Base-by-base conservation (phyloP, 2,113 vertebrate genomes). In the Elgaria multicarinata region DNA sequence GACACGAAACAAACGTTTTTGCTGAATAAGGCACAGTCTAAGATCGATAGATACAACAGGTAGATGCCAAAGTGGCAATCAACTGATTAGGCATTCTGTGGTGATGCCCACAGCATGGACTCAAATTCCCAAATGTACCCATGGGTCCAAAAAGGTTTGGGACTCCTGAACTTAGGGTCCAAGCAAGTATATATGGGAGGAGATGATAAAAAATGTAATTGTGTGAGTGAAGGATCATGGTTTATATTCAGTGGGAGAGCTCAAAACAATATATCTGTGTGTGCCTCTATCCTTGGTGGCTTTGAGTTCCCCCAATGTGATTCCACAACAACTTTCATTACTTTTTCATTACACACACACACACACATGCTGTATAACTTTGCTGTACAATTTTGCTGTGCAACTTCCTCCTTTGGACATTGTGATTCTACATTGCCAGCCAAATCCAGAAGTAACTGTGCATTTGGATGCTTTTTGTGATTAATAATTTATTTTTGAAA, bases 401-500 rank as follows among this genome's bases (percentile, higher is more conserved):
- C 28, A 7, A 42, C 39, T 85, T 85, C 72, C 9, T 75, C 71
- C n/a, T 72, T 44, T 75, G 71, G 36, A 62, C 18, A 31, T 39
- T 12, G 53, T 39, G 44, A 71, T 85, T 71, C 46, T 85, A 31
- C 12, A 71, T 33, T 62, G 39, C 72, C 42, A 22, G 66, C 77
- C 66, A 67, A 72, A 82, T 22, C 28, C 53, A 88, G 36, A 82
- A 81, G 39, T 72, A 42, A 62, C 36, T 39, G 31, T 88, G 46
- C 78, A 46, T 58, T 82, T 74, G 50, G 69, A 82, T 67, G 67
- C 22, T 78, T 53, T 2, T 6, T 72, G 67, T 18, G 42, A 88
- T 88, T 88, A 82, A 88, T 82, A 88, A 82, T 88, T 82, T 66
- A 74, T 81, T 82, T 81, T 81, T 58, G 13, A 81, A 81, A 72